Evolutionary conservation across 2,888 invertebrate genomes (phyloP), one percentile per base, ranked within the genome.

Genomic region (Abrostola tripartita): DNA sequence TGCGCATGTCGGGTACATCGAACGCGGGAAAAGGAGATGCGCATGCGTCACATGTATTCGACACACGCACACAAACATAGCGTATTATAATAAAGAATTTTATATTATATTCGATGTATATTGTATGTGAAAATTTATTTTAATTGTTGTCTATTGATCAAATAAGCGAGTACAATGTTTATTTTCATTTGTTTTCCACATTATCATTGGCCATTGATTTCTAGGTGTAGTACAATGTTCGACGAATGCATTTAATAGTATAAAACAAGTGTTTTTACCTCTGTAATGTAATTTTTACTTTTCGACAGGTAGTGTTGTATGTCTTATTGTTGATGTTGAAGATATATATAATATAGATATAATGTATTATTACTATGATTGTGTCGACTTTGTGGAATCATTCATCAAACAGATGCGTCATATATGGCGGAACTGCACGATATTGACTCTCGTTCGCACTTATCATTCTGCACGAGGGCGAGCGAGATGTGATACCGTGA

Each of bases 51-150:
- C 61, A 50, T 62, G 59, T 64, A 66, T 68, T 65, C 74, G 68
- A 74, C 76, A 61, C 52, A 50, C 64, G 69, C 61, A 61, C 79
- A 78, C 77, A 64, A 65, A 69, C 61, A 72, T 80, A 84, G 78
- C 81, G 72, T 85, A 84, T 78, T 82, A 81, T 81, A 81, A 81
- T 82, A 81, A 85, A 85, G 81, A 87, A 85, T 89, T 90, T 91
- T 89, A 90, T 91, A 90, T 88, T 86, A 87, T 90, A 90, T 89
- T 91, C 87, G 83, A 87, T 91, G 91, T 92, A 90, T 89, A 90
- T 91, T 90, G 87, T 89, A 90, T 89, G 89, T 90, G 90, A 84
- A 89, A 88, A 85, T 79, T 85, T 89, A 89, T 90, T 91, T 90
- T 87, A 80, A 85, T 88, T 88, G 86, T 88, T 88, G 87, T 88